Conservation (phyloP, 2,113 vertebrate species). For the Zosterops japonicus region DNA sequence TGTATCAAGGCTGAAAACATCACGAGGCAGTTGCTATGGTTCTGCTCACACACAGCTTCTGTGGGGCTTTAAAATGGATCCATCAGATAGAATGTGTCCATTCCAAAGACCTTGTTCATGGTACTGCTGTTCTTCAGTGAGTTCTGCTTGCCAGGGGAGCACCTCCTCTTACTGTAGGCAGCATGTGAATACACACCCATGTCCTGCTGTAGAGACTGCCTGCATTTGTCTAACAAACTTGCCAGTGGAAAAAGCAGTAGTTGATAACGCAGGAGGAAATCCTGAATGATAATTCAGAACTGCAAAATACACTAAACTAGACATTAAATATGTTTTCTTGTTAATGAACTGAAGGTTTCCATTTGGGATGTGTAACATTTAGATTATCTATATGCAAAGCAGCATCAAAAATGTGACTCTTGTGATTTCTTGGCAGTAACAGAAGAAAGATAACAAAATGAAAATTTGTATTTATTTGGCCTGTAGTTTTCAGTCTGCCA, state of each 20-base stretch:
- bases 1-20: neutral
- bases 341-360: neutral
- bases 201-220: neutral
- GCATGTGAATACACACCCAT: accelerated
- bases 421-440: neutral
- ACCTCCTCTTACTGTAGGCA: neutral
- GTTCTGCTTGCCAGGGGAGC: neutral
- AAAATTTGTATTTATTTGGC: neutral
- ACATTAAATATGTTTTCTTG: neutral
- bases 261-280: neutral
- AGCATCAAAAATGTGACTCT: neutral
- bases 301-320: neutral
- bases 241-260: neutral
- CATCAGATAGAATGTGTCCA: neutral
- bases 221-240: neutral
- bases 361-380: neutral
- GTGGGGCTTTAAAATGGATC: neutral
- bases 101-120: neutral
- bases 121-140: neutral
- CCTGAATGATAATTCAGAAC: neutral
- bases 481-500: neutral
- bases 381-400: neutral
- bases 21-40: neutral
- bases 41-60: neutral
- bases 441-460: neutral